These are phyloP conservation scores for Drosophila neoperkinsi DNA, from an alignment of 2,888 invertebrate species.

Conservation along the genomic window DNA sequence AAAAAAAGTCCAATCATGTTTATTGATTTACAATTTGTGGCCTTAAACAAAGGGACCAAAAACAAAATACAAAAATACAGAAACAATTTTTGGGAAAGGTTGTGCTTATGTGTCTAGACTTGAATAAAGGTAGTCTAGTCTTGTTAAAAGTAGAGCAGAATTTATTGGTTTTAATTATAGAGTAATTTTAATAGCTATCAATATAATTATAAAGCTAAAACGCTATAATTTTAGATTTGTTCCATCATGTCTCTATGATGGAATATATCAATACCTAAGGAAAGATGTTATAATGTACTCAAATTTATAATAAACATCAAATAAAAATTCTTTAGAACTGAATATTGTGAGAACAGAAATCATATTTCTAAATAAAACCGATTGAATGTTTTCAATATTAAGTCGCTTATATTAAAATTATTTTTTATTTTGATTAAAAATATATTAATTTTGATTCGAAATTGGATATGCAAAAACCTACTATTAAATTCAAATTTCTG, in stretches of 20 bases:
- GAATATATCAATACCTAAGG: slow-evolving; percentile 16
- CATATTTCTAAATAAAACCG: slow-evolving; percentile 12
- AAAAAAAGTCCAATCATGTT: slow-evolving; percentile 15
- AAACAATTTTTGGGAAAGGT: background rate
- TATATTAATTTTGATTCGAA: slow-evolving; percentile 22
- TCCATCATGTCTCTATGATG: slow-evolving; percentile 9
- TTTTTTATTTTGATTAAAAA: background rate
- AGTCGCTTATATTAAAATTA: background rate
- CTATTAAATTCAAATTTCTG: slow-evolving; percentile 3
- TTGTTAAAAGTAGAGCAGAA: background rate
- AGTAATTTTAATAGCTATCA: background rate
- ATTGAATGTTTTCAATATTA: slow-evolving; percentile 22
- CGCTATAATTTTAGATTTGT: background rate
- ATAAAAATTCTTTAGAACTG: background rate
- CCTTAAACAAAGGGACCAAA: background rate
- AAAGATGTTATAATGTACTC: background rate
- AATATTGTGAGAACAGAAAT: background rate
- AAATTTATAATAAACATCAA: background rate
- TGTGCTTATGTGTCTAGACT: background rate
- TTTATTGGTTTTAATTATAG: background rate
- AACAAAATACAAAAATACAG: background rate
- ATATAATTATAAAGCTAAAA: background rate
- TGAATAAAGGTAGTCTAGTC: background rate
- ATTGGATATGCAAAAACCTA: background rate
- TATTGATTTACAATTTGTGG: slow-evolving; percentile 17